phyloP scores from a whole-genome alignment of 1,140 invertebrate genomes.

The Atta colombica region DNA sequence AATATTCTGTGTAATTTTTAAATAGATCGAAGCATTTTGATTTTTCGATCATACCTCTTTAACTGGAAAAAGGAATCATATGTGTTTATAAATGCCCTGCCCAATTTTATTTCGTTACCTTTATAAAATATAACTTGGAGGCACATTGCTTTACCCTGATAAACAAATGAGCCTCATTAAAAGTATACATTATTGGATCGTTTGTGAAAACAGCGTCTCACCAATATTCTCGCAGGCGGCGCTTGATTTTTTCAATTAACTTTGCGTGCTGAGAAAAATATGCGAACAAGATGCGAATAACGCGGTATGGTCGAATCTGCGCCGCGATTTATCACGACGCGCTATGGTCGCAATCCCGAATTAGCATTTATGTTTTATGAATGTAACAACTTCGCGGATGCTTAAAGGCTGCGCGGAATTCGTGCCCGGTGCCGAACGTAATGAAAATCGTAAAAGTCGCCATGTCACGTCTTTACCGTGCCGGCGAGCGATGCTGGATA shows the following conservation, averaged over 20 bases:
- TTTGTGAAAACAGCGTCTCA: constrained; percentile 53
- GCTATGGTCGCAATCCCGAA: constrained; percentile 42
- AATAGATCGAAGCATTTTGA: too few relatives aligned
- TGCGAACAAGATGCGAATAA: constrained; percentile 75
- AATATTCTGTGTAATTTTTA: too few relatives aligned
- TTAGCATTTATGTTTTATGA: constrained; percentile 77
- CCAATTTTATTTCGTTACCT: constrained; percentile 17
- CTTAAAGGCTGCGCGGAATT: constrained; percentile 51
- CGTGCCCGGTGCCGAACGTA: constrained; percentile 8
- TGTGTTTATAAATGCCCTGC: constrained; percentile 3
- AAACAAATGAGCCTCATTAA: constrained; percentile 18
- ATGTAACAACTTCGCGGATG: constrained; percentile 65
- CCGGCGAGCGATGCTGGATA: not conserved
- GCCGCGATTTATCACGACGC: constrained; percentile 74
- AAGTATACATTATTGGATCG: constrained; percentile 33
- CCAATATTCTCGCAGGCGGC: constrained; percentile 10
- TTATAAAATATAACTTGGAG: constrained; percentile 12
- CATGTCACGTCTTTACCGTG: not conserved
- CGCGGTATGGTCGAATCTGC: constrained; percentile 50
- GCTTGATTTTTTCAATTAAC: constrained; percentile 81
- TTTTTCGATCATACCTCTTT: too few relatives aligned
- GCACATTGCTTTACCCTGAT: not conserved
- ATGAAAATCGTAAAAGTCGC: constrained; percentile 43
- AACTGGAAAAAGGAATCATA: not conserved
- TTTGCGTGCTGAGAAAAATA: constrained; percentile 71